Evolutionary conservation across 2,113 vertebrate species (phyloP).

Genomic region (Tor tambroides): DNA sequence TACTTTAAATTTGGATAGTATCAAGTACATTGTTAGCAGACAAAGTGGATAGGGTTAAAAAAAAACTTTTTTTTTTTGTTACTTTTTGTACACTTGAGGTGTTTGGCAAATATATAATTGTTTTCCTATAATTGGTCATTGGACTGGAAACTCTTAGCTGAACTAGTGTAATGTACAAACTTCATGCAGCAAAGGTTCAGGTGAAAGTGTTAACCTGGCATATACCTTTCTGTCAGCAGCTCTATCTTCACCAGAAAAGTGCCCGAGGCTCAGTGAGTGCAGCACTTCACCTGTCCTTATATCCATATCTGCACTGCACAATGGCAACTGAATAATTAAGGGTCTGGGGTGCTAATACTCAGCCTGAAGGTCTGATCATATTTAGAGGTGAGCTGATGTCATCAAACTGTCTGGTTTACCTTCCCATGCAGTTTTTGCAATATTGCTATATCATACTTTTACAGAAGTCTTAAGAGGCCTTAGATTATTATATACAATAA

Average conservation of each 20-base stretch:
- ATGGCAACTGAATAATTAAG: conserved; percentile 12
- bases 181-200: background rate
- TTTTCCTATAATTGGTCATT: background rate
- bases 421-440: background rate
- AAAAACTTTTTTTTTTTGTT: background rate
- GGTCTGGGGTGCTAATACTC: background rate
- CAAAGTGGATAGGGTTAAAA: background rate
- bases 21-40: background rate
- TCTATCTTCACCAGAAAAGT: conserved; percentile 1
- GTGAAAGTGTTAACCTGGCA: conserved; percentile 10
- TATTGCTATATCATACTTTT: background rate
- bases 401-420: background rate
- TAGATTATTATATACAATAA: background rate
- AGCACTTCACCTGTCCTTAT: background rate
- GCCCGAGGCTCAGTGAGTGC: conserved; percentile 32
- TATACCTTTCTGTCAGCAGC: conserved; percentile 2
- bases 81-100: background rate
- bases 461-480: background rate
- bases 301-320: background rate
- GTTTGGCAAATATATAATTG: background rate
- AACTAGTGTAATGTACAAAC: background rate
- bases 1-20: background rate
- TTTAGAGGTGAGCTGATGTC: background rate
- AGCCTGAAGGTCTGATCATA: background rate
- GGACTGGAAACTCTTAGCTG: background rate